Percentiles rank a stretch among this genome's conserved stretches.
Evolutionary conservation across 2,888 invertebrate genomes (phyloP).

Genomic region (Caradrina kadenii): DNA sequence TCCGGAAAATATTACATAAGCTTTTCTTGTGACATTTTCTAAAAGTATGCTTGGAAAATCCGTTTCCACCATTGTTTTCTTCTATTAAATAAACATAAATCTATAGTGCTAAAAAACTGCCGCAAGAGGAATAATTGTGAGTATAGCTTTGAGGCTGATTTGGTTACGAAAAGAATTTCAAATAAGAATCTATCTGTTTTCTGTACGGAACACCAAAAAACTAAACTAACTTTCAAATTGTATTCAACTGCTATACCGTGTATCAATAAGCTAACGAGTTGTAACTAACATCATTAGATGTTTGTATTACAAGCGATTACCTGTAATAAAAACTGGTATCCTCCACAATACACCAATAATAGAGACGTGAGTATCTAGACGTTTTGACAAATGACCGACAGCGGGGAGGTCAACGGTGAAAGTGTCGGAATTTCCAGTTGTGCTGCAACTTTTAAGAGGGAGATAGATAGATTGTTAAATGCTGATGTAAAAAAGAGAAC

Average conservation of each 20-base stretch:
- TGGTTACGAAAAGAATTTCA: too few relatives aligned
- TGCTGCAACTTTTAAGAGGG: slow-evolving; percentile 58
- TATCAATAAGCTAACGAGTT: slow-evolving; percentile 46
- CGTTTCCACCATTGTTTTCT: too few relatives aligned
- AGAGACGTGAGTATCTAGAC: slow-evolving; percentile 69
- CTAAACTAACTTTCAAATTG: slow-evolving; percentile 21
- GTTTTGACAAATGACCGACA: slow-evolving; percentile 76
- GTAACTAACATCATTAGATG: slow-evolving; percentile 55
- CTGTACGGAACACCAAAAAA: slow-evolving; percentile 3
- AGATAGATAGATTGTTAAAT: slow-evolving; percentile 26
- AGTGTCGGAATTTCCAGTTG: slow-evolving; percentile 81
- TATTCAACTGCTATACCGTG: slow-evolving; percentile 11
- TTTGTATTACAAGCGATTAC: slow-evolving; percentile 56
- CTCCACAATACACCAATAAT: slow-evolving; percentile 58
- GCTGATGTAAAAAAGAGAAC: slow-evolving; percentile 27
- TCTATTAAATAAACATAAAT: too few relatives aligned
- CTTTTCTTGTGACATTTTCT: too few relatives aligned
- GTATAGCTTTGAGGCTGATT: too few relatives aligned
- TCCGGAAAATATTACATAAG: too few relatives aligned
- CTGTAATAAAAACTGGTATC: slow-evolving; percentile 46
- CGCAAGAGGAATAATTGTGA: too few relatives aligned
- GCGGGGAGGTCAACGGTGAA: slow-evolving; percentile 77
- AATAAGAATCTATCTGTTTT: too few relatives aligned
- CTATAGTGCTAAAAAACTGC: too few relatives aligned
- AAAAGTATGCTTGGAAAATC: too few relatives aligned